A percentile compares a stretch with the other conserved stretches of the same genome.
Evolutionary conservation across 1,140 invertebrate species (phyloP).

Genomic region (Ceratitis capitata): DNA sequence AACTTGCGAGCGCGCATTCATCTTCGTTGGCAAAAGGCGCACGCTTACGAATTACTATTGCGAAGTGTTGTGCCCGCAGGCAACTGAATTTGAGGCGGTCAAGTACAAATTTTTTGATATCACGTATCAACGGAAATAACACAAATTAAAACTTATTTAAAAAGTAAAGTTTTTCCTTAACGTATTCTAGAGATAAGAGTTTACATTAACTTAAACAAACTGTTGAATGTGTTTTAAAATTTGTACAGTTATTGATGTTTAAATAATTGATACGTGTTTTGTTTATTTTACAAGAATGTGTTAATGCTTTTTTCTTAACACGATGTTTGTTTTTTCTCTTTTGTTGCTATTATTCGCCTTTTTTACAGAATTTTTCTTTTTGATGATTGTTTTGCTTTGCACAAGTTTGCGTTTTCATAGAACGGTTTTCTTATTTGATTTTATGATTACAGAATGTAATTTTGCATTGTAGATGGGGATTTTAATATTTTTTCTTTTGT

Average conservation of each 20-base stretch:
- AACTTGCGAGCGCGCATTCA: slow-evolving; percentile 89
- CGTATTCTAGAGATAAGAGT: no score
- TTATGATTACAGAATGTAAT: neutral
- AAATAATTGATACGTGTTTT: slow-evolving; percentile 5
- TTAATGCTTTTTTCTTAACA: neutral
- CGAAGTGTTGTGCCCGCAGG: neutral
- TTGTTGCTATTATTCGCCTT: neutral
- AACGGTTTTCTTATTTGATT: neutral
- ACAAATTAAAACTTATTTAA: neutral
- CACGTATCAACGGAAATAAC: neutral
- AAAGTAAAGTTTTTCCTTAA: neutral
- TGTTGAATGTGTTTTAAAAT: neutral
- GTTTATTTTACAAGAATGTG: neutral
- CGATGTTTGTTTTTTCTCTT: neutral
- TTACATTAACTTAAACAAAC: neutral
- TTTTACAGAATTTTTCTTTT: neutral
- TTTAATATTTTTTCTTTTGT: neutral
- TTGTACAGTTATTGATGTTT: neutral
- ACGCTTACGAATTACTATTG: no score
- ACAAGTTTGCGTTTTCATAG: slow-evolving; percentile 1
- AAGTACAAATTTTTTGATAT: neutral
- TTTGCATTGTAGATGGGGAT: neutral
- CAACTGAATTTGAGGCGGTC: neutral
- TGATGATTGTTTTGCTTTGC: slow-evolving; percentile 18
- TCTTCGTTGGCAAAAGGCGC: slow-evolving; percentile 62